These are phyloP conservation scores for Vulpes lagopus DNA, from an alignment of 2,113 vertebrate genomes.

Conservation along the genomic window DNA sequence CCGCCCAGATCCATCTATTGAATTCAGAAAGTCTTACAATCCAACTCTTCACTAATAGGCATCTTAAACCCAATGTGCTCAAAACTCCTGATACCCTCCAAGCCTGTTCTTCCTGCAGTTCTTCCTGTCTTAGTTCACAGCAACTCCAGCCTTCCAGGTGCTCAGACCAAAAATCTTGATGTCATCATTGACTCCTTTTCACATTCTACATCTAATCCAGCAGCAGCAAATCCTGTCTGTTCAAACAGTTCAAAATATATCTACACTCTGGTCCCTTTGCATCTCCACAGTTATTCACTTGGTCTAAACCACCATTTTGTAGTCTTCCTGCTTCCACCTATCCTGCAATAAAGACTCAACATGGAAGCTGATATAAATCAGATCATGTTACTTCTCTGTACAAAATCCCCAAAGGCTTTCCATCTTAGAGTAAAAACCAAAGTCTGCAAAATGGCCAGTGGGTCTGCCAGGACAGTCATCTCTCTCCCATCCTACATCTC, in stretches of 20 bases:
- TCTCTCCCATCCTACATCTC: background rate
- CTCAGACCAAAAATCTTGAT: background rate
- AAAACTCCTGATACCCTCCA: background rate
- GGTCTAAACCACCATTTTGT: background rate
- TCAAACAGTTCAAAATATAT: background rate
- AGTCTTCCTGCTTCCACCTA: background rate
- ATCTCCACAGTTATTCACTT: background rate
- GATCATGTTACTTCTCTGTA: background rate
- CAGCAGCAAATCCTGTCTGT: background rate
- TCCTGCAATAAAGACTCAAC: background rate
- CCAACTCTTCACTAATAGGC: background rate
- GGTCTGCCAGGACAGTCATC: background rate
- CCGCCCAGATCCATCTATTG: background rate
- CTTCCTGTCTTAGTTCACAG: background rate
- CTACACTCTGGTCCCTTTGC: background rate
- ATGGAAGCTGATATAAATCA: background rate
- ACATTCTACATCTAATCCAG: background rate
- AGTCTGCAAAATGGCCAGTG: background rate
- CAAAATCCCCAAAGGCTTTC: background rate
- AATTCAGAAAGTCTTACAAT: background rate
- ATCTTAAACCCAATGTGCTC: slow-evolving; percentile 2
- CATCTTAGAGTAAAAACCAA: background rate
- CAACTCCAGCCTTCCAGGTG: background rate
- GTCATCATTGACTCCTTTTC: background rate
- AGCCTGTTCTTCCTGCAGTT: background rate